phyloP scores from a whole-genome alignment of 1,140 invertebrate genomes.

The Palaemon carinicauda region DNA sequence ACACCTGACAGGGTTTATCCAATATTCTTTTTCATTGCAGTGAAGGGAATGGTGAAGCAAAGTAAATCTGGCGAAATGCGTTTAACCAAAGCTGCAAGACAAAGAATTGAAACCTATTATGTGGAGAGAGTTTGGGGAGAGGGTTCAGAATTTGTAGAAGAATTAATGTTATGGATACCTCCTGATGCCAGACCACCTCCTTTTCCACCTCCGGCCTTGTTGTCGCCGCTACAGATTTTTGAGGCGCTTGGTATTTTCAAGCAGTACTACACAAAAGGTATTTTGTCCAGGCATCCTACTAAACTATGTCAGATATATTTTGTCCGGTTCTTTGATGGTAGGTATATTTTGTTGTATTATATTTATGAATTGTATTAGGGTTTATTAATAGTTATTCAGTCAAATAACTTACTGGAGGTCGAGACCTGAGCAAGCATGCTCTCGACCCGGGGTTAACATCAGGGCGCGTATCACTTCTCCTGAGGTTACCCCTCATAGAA shows the following conservation, averaged over 20 bases:
- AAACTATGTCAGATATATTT: no score
- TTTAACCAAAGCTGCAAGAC: constrained; percentile 39
- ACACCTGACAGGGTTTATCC: no score
- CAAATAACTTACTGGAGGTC: no score
- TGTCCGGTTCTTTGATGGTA: no score
- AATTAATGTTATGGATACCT: constrained; percentile 45
- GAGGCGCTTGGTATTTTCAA: constrained; percentile 37
- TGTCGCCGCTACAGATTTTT: constrained; percentile 33
- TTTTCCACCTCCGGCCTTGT: constrained; percentile 48
- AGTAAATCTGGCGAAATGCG: constrained; percentile 48
- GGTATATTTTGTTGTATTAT: no score
- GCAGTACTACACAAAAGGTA: constrained; percentile 47
- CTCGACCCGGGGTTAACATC: no score
- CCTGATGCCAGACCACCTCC: constrained; percentile 41
- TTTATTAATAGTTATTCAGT: no score
- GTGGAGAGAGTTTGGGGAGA: constrained; percentile 52
- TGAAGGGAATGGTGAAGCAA: constrained; percentile 51
- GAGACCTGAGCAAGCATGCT: no score
- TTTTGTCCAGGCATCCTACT: no score
- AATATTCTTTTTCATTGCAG: neutral
- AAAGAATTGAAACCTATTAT: constrained; percentile 47
- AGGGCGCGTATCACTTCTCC: no score
- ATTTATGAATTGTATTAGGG: no score
- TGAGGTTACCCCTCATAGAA: no score
- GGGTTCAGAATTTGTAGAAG: constrained; percentile 52